phyloP scores from a whole-genome alignment of 2,113 vertebrate genomes.

The Anguilla rostrata region DNA sequence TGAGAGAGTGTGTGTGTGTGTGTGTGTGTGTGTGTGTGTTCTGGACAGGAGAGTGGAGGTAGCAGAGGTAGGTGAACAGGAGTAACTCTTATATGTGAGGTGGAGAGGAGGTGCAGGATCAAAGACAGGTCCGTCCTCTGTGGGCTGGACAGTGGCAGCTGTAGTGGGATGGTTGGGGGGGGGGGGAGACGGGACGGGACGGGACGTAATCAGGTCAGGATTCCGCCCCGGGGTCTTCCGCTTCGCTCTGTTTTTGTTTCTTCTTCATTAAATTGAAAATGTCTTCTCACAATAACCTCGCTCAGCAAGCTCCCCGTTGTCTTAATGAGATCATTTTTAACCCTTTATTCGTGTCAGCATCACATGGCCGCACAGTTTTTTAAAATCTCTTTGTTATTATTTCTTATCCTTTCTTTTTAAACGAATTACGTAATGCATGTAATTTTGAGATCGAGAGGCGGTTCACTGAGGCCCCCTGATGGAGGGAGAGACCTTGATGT shows the following conservation, averaged over 20 bases:
- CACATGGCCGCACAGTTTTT: no score
- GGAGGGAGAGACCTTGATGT: no score
- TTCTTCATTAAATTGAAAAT: not conserved
- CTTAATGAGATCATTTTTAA: no score
- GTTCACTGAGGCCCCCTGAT: no score
- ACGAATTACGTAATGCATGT: no score
- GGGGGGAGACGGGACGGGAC: not conserved
- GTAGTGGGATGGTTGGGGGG: not conserved
- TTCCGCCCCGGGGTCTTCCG: not conserved
- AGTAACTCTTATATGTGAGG: not conserved
- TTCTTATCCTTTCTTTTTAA: no score
- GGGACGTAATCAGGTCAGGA: not conserved
- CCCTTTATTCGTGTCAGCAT: no score
- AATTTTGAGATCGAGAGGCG: no score
- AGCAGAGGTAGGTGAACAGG: not conserved
- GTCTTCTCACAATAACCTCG: not conserved
- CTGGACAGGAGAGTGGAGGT: not conserved
- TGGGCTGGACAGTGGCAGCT: not conserved
- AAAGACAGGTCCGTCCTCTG: not conserved
- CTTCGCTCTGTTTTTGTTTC: not conserved
- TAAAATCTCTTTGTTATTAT: no score
- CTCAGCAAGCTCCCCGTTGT: not conserved
- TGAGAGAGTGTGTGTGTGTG: not conserved
- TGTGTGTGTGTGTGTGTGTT: not conserved
- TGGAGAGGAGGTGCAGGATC: not conserved